Percentiles rank a stretch among this genome's conserved stretches.
Conservation (phyloP, 2,888 invertebrate species). For the Nesidiocoris tenuis region DNA sequence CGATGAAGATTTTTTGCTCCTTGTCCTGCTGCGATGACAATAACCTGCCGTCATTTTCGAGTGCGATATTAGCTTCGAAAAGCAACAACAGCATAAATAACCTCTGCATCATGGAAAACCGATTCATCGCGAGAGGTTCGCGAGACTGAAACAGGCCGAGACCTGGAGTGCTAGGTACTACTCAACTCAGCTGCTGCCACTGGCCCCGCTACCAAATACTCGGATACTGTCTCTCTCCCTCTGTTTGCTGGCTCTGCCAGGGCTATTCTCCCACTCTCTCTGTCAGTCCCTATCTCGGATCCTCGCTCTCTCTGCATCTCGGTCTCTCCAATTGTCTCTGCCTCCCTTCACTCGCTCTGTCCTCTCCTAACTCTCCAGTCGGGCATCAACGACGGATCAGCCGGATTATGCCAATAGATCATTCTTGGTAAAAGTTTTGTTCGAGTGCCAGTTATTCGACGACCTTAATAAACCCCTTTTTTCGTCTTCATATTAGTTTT, state of each 20-base stretch:
- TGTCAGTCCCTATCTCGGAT: no score
- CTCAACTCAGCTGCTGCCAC: neutral
- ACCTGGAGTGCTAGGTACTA: no score
- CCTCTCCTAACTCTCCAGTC: no score
- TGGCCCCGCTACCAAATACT: neutral
- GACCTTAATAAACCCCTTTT: no score
- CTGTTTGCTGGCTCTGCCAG: neutral
- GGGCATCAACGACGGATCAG: no score
- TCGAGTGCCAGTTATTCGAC: no score
- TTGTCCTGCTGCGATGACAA: neutral
- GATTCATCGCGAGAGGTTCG: neutral
- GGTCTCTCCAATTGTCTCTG: neutral
- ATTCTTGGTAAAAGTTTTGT: no score
- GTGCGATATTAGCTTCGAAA: neutral
- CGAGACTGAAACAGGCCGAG: neutral
- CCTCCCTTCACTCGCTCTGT: neutral
- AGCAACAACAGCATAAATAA: neutral
- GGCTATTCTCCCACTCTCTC: neutral
- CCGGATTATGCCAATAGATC: no score
- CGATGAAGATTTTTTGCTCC: conserved; percentile 38
- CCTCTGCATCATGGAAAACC: neutral
- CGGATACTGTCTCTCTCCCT: neutral
- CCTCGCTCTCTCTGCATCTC: conserved; percentile 1
- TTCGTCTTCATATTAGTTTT: no score
- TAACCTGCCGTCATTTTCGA: neutral